Conservation (phyloP, 64 coral and sea anemone genomes). For the Montipora foliosa region DNA sequence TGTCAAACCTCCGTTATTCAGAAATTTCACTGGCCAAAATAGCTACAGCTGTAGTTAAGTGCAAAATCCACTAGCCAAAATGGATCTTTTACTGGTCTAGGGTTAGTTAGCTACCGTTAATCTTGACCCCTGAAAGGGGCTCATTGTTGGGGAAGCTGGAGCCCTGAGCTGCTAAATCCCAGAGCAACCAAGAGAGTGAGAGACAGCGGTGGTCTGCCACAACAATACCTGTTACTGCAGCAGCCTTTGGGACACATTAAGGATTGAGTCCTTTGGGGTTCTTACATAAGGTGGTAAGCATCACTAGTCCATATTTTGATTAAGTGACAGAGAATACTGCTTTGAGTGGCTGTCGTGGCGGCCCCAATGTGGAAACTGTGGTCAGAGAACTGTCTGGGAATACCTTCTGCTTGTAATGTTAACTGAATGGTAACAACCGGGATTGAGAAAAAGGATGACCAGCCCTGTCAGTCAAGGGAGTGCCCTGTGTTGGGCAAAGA, state of each 20-base stretch:
- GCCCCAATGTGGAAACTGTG: slow-evolving; percentile 31
- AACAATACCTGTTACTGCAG: neutral
- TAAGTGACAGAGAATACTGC: slow-evolving; percentile 2
- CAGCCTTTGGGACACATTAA: neutral
- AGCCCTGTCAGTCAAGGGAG: too few species aligned
- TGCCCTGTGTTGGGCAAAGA: too few species aligned
- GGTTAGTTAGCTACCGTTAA: too few species aligned
- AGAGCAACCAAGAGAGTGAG: neutral
- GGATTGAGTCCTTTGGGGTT: neutral
- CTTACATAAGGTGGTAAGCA: neutral
- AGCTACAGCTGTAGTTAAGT: too few species aligned
- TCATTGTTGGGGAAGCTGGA: neutral
- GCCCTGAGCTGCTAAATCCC: neutral
- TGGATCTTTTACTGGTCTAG: too few species aligned
- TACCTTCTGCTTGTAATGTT: neutral
- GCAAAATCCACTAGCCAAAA: too few species aligned
- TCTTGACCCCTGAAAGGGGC: neutral
- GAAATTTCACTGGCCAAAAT: too few species aligned
- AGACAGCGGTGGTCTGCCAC: neutral
- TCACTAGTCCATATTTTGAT: slow-evolving; percentile 33
- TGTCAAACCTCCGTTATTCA: too few species aligned
- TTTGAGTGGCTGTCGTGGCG: neutral
- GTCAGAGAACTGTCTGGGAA: slow-evolving; percentile 24
- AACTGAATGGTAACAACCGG: neutral
- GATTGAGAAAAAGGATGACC: too few species aligned